These are phyloP conservation scores for Zaprionus camerounensis DNA, from an alignment of 1,140 invertebrate genomes.

Conservation along the genomic window DNA sequence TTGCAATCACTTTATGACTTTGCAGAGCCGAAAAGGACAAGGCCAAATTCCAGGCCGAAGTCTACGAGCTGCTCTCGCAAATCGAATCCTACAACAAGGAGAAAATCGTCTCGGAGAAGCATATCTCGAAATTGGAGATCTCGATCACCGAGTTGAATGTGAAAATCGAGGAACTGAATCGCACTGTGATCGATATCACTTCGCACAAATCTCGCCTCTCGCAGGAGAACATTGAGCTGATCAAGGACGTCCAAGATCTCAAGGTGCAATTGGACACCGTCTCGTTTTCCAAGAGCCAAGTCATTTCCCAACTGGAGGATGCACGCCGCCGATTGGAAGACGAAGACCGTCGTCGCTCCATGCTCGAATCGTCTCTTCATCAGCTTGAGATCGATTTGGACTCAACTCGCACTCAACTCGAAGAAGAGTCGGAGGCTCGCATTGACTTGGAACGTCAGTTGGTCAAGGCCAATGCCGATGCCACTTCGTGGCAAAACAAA, in stretches of 20 bases:
- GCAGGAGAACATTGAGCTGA: constrained; percentile 96
- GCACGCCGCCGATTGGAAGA: constrained; percentile 96
- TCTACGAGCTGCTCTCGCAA: constrained; percentile 97
- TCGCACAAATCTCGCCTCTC: constrained; percentile 94
- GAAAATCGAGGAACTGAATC: constrained; percentile 97
- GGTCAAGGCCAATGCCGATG: constrained; percentile 95
- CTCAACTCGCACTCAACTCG: constrained; percentile 95
- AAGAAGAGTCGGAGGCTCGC: constrained; percentile 97
- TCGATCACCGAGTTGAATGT: constrained; percentile 94
- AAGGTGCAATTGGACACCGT: constrained; percentile 97
- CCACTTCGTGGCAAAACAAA: constrained; percentile 94
- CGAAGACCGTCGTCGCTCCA: constrained; percentile 95
- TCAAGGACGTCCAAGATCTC: constrained; percentile 96
- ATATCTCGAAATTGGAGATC: constrained; percentile 95
- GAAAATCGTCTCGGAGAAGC: constrained; percentile 93
- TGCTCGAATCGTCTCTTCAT: constrained; percentile 94
- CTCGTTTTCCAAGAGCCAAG: constrained; percentile 94
- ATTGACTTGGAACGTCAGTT: constrained; percentile 97
- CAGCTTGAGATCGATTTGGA: constrained; percentile 97
- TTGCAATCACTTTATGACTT: constrained; percentile 70
- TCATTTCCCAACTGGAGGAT: constrained; percentile 95
- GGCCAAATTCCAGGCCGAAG: constrained; percentile 97
- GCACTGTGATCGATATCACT: constrained; percentile 97
- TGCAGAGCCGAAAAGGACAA: constrained; percentile 97
- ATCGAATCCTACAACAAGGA: constrained; percentile 97